Evolutionary conservation across 2,888 invertebrate genomes (phyloP), one percentile per base, ranked within the genome.

Genomic region (Petrolisthes manimaculis): DNA sequence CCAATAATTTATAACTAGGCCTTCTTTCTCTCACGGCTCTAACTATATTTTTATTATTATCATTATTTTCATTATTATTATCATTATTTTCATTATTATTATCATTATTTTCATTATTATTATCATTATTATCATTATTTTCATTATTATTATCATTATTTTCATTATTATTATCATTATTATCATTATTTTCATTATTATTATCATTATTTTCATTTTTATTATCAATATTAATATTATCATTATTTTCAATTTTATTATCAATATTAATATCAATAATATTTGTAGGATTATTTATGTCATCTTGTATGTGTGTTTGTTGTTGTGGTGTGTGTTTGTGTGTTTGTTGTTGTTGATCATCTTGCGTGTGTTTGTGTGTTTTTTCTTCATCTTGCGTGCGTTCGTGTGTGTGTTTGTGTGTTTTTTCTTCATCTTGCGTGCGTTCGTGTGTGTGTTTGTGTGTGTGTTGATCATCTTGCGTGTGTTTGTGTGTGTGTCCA

Each of bases 1-100:
- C 88, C 55, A 88, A 18, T 24, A 71, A 67, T 79, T 88, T 88
- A 12, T 71, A 84, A 77, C 88, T 88, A 12, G 84, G 84, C 67
- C 81, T 55, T 74, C 84, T 88, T 54, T 88, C 84, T 67, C 88
- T 71, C 0, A 84, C 80, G n/a, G 71, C 12, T 71, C 71, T 71
- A 1, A n/a, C 6, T 71, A 14, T 3, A 18, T 14, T 61, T 3
- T 61, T 61, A 61, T 61, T 61, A 6, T 61, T 61, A 61, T 61
- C 61, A 6, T 61, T 14, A 61, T 14, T 61, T 61, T 61, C 61
- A 6, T 61, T 61, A 61, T 9, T 14, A 9, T 61, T 14, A 61
- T 61, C 14, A 14, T 9, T 61, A 6, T 61, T 61, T 6, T 61
- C 61, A 9, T 61, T 14, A 6, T 61, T 61, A 61, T 61, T 14